Evolutionary conservation across 1,140 invertebrate species (phyloP).

Genomic region (Archivesica marissinica): DNA sequence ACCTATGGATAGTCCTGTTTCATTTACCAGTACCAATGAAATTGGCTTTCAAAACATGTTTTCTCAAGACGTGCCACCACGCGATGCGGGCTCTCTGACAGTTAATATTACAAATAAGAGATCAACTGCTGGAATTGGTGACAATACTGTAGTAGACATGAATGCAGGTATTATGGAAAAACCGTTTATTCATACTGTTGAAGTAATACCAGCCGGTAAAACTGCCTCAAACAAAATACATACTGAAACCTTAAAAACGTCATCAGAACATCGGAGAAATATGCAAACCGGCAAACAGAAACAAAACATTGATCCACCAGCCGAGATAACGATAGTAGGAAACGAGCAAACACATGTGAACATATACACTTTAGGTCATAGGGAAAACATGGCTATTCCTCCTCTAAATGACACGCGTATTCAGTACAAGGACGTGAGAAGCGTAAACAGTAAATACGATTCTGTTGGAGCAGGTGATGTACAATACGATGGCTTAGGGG

Average conservation of each 20-base stretch:
- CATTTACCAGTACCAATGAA: slow-evolving; percentile 37
- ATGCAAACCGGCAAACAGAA: no score
- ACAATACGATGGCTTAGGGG: not conserved
- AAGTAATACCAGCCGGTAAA: not conserved
- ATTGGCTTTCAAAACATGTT: slow-evolving; percentile 28
- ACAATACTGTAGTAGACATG: no score
- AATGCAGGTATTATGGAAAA: not conserved
- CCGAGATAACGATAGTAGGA: not conserved
- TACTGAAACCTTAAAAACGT: no score
- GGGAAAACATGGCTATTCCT: not conserved
- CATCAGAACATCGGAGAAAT: no score
- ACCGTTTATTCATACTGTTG: not conserved
- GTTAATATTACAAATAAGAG: not conserved
- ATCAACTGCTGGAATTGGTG: not conserved
- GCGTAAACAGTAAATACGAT: not conserved
- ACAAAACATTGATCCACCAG: no score
- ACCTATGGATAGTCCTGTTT: slow-evolving; percentile 24
- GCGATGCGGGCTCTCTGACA: not conserved
- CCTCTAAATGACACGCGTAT: not conserved
- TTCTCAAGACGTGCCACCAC: not conserved
- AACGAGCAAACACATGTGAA: not conserved
- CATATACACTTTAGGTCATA: not conserved
- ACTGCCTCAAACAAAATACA: no score
- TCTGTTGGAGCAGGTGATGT: not conserved
- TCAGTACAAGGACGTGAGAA: no score